Evolutionary conservation across 2,888 invertebrate genomes (phyloP), one percentile per base, ranked within the genome.

Genomic region (Erebia epiphron): DNA sequence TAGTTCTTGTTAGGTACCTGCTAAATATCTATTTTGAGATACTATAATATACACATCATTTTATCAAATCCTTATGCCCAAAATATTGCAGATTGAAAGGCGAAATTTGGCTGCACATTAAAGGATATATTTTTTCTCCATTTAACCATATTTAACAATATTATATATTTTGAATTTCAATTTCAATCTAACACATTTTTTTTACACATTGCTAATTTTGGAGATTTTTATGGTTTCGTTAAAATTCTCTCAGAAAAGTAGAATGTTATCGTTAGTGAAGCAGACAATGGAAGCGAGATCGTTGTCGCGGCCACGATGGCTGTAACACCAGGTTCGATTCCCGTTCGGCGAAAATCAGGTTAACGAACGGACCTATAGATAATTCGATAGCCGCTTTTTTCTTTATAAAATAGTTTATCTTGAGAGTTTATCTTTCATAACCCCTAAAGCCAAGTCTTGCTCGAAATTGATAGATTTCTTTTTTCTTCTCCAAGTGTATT

Each of bases 201-300:
- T 13, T 13, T 8, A 18, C n/a, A 16, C 21, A 10, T 13, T 26
- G 11, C 16, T 61, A 46, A 68, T 75, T 68, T 68, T 57, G 21
- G 50, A 68, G 18, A 58, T 68, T 67, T 71, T 72, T 75, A 75
- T 69, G 65, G 75, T 85, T 84, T 84, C 83, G 84, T 86, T 86
- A 86, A 86, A 85, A 82, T 86, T 83, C 82, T 82, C 81, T 82
- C 82, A 82, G 80, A 83, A 81, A 84, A 85, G 82, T 78, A 85
- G 83, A 86, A 86, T 86, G 84, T 88, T 88, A 89, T 90, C 91
- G 82, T 81, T 75, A 76, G 80, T 82, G 83, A 85, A 83, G 86
- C 83, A 86, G 85, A 92, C 91, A 91, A 91, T 91, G 89, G 89
- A 77, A 79, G 79, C 79, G 79, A 89, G 91, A 91, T 91, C 87